Percentiles rank a stretch among this genome's conserved stretches.
Conservation (phyloP, 2,113 vertebrate species). For the Poeciliopsis turrubarensis region DNA sequence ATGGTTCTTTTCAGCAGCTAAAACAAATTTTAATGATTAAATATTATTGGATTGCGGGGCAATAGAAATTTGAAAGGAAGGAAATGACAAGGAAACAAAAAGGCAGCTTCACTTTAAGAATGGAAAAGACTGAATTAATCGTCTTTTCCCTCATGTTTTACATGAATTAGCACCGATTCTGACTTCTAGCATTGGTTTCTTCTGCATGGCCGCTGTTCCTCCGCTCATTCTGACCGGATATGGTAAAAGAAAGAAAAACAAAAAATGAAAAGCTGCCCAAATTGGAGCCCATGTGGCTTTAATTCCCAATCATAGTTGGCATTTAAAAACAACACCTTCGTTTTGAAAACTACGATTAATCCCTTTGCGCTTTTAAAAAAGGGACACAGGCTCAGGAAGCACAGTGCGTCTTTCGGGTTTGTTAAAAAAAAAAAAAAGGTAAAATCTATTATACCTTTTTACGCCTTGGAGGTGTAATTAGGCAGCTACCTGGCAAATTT, state of each 20-base stretch:
- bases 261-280: background rate
- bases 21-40: conserved; percentile 14
- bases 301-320: conserved; percentile 12
- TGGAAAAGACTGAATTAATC: conserved; percentile 33
- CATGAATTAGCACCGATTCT: conserved; percentile 12
- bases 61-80: conserved; percentile 1
- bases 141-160: conserved; percentile 33
- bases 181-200: conserved; percentile 7
- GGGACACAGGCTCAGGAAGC: conserved; percentile 50
- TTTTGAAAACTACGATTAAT: conserved; percentile 56
- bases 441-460: conserved; percentile 49
- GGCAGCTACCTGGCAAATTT: conserved; percentile 62
- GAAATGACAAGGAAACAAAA: background rate
- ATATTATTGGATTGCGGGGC: conserved; percentile 1
- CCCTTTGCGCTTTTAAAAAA: conserved; percentile 19
- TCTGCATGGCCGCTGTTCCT: background rate
- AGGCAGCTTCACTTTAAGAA: conserved; percentile 27
- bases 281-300: background rate
- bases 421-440: conserved; percentile 45
- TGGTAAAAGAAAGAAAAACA: background rate
- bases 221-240: background rate
- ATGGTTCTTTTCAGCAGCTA: conserved; percentile 16
- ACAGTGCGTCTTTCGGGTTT: conserved; percentile 59
- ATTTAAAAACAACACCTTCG: conserved; percentile 33
- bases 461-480: conserved; percentile 67